phyloP scores from a whole-genome alignment of 1,140 invertebrate genomes.

The Drosophila sulfurigaster region DNA sequence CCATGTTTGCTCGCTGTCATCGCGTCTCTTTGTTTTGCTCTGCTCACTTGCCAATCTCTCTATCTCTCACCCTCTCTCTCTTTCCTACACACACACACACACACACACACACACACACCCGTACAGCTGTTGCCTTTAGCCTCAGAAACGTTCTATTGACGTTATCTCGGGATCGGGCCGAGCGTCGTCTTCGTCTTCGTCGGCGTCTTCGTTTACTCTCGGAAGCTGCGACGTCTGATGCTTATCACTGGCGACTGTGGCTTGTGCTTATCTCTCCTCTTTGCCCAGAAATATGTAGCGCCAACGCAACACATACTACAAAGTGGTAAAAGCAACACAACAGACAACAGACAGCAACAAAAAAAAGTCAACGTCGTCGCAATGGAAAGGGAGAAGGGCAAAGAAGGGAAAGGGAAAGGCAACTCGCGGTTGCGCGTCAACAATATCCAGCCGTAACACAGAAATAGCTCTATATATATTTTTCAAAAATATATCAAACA shows the following conservation, averaged over 20 bases:
- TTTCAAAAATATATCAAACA: constrained; percentile 8
- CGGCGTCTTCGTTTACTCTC: constrained; percentile 1
- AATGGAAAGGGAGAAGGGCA: not conserved
- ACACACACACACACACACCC: not conserved
- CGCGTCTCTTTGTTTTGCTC: constrained; percentile 38
- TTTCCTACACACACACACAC: not conserved
- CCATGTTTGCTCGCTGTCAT: constrained; percentile 31
- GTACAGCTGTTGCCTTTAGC: constrained; percentile 10
- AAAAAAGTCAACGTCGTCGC: not conserved
- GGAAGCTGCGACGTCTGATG: constrained; percentile 25
- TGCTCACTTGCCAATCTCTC: not conserved
- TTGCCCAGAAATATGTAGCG: constrained; percentile 29
- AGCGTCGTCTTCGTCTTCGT: constrained; percentile 14
- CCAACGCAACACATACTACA: constrained; percentile 21
- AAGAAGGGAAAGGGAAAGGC: not conserved
- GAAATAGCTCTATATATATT: constrained; percentile 58
- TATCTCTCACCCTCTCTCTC: constrained; percentile 19
- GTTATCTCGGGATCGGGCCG: constrained; percentile 35
- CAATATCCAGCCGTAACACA: constrained; percentile 57
- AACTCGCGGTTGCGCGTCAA: constrained; percentile 12
- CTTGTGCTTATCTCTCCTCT: constrained; percentile 44
- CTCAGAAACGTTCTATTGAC: constrained; percentile 19
- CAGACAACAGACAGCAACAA: not conserved
- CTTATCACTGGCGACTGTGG: constrained; percentile 31
- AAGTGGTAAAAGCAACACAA: constrained; percentile 21